Conservation (phyloP, 1,140 invertebrate genomes). For the Hormaphis cornu region DNA sequence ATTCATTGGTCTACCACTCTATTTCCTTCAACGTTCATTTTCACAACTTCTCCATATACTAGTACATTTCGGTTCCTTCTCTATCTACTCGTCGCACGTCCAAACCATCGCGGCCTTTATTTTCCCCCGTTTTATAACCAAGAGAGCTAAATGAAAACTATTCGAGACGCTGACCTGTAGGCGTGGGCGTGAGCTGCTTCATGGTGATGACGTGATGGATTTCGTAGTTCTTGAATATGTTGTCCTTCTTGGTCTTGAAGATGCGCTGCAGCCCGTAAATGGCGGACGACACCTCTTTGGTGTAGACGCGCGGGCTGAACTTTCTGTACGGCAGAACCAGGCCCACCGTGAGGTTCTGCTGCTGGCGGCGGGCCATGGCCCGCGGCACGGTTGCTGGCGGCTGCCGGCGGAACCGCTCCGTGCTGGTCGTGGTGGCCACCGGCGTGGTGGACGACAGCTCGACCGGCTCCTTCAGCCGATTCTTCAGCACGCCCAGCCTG, state of each 20-base stretch:
- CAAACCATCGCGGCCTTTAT: no score
- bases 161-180: conserved; percentile 53
- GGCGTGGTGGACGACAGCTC: not conserved
- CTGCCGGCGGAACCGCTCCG: not conserved
- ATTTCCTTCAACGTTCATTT: no score
- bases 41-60: no score
- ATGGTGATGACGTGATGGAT: conserved; percentile 59
- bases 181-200: conserved; percentile 65
- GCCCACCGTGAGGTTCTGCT: conserved; percentile 34
- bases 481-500: conserved; percentile 21
- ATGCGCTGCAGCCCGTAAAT: conserved; percentile 51
- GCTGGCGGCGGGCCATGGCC: conserved; percentile 13
- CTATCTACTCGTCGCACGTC: no score
- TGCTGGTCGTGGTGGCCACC: conserved; percentile 4
- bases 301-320: conserved; percentile 62
- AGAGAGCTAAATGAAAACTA: no score
- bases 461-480: conserved; percentile 19
- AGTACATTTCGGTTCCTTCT: no score
- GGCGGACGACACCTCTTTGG: conserved; percentile 58
- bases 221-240: conserved; percentile 56
- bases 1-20: no score
- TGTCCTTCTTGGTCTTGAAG: conserved; percentile 41
- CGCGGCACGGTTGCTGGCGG: conserved; percentile 12
- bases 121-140: no score
- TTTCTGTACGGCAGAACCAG: conserved; percentile 57